These are phyloP conservation scores for Microcebus murinus DNA, from an alignment of 2,113 vertebrate species.

Conservation along the genomic window DNA sequence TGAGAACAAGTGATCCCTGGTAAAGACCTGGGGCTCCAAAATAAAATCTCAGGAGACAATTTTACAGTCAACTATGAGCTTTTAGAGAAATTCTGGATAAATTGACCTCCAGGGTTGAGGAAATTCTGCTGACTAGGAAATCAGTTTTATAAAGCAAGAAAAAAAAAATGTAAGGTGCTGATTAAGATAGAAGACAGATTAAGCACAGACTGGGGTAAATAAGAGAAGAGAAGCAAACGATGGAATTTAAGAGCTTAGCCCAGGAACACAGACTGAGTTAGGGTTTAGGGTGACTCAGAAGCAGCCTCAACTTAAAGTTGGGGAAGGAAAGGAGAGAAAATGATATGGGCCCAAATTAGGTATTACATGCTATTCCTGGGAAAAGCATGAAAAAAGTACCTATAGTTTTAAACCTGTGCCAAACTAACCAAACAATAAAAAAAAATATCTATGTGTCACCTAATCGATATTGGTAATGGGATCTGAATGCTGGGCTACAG, in stretches of 20 bases:
- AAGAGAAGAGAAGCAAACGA: background rate
- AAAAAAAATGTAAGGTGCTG: background rate
- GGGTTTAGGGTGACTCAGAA: background rate
- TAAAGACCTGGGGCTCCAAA: background rate
- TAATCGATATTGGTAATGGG: background rate
- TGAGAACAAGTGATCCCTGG: background rate
- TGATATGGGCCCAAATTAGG: background rate
- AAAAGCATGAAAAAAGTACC: background rate
- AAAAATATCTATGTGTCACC: background rate
- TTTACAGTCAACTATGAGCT: background rate
- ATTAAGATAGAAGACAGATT: background rate
- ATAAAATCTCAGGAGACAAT: background rate
- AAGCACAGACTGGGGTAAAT: background rate
- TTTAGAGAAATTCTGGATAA: background rate
- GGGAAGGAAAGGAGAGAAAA: fast-evolving
- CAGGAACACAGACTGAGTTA: background rate
- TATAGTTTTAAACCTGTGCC: background rate
- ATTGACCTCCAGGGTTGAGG: background rate
- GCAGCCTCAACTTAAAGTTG: background rate
- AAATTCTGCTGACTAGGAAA: constrained; percentile 11
- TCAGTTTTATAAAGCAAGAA: background rate
- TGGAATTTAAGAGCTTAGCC: background rate
- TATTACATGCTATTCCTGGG: background rate
- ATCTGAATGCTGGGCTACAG: background rate
- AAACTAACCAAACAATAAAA: background rate